phyloP scores from a whole-genome alignment of 2,888 invertebrate species.

The Drosophila cracens region DNA sequence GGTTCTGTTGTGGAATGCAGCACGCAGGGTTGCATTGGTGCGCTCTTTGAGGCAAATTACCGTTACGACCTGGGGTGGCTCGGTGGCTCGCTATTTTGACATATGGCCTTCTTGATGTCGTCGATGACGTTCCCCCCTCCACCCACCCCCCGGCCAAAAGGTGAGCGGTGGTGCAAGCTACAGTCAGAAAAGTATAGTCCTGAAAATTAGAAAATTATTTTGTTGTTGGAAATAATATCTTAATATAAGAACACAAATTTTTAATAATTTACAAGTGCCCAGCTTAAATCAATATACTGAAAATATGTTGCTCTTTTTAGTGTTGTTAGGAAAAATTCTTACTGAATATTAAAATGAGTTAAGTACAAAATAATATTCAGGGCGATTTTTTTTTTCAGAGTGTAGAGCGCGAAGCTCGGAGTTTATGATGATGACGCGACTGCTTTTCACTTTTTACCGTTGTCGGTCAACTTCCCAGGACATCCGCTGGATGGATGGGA shows the following conservation, averaged over 20 bases:
- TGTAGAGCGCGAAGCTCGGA: background rate
- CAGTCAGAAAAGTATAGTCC: background rate
- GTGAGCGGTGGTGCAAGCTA: conserved; percentile 39
- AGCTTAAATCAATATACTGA: background rate
- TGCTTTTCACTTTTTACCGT: conserved; percentile 72
- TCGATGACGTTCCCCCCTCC: conserved; percentile 37
- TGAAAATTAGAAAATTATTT: background rate
- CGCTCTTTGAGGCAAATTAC: conserved; percentile 22
- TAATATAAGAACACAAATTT: background rate
- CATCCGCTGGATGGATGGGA: conserved; percentile 12
- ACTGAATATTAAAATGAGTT: too few species aligned
- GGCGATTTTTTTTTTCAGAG: background rate
- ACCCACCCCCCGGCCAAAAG: conserved; percentile 32
- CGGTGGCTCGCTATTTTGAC: conserved; percentile 75
- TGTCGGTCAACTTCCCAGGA: conserved; percentile 68
- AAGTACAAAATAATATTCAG: too few species aligned
- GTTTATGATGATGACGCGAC: conserved; percentile 62
- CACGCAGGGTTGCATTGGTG: conserved; percentile 52
- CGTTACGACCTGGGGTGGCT: conserved; percentile 62
- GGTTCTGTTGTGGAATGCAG: conserved; percentile 67
- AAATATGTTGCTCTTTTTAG: background rate
- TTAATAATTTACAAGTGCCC: background rate
- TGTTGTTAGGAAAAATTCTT: background rate
- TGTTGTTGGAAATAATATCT: background rate
- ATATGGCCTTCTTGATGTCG: conserved; percentile 77